Base-by-base conservation (phyloP, 37 sponge, comb jelly and placozoan genomes). In the Beroe forskalii region DNA sequence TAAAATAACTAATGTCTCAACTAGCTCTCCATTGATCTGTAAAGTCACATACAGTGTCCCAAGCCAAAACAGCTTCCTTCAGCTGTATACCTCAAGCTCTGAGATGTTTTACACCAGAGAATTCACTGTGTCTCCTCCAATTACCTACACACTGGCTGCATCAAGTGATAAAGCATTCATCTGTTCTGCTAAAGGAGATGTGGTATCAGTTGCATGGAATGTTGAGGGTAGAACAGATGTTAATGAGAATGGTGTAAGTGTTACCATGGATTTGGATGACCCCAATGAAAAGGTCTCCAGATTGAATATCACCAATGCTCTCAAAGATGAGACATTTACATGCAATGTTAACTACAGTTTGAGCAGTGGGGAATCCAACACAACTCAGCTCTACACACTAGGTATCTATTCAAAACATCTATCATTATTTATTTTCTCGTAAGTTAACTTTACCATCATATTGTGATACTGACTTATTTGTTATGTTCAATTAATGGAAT, bases 31-130 rank as follows among this genome's bases (percentile, higher is more conserved):
- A 48, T 48, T 69, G 72, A 37, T 69, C 38, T 69, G 72, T 17
- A 69, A 69, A 33, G 72, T 69, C 38, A 35, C 72, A 27, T 69
- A 69, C 72, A 32, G 33, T 31, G 17, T 31, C 38, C 72, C 72
- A 19, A 9, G 32, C 1, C 72, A 69, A 37, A 35, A 69, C 39
- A 69, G 32, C 39, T 48, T 48, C 12, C 12, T 48, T 6, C 55
- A 48, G 55, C 6, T 12, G 12, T 48, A 48, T 48, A 17, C 55
- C 12, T 48, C 55, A 17, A 48, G 12, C 12, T 6, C 55, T 48
- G 55, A 48, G 55, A 48, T 12, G 12, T 48, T 48, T 12, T 48
- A 48, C 55, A 48, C 55, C 6, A 6, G 55, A 17, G 55, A 48
- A 48, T 48, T 48, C 55, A 6, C 6, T 48, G 12, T 48, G 55